phyloP scores from a whole-genome alignment of 2,113 vertebrate species.

The Setophaga coronata region DNA sequence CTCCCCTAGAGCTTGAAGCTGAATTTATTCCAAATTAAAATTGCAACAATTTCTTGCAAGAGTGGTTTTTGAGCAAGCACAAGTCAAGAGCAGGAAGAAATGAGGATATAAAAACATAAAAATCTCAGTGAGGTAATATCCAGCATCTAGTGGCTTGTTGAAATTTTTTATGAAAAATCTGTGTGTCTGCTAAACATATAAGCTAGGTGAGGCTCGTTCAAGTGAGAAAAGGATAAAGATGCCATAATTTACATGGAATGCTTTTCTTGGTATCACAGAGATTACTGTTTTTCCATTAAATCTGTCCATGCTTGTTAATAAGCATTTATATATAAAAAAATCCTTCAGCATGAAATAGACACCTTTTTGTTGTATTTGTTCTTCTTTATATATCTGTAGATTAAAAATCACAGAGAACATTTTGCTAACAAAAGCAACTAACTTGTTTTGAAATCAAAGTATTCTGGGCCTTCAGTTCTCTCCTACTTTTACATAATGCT shows the following conservation, averaged over 20 bases:
- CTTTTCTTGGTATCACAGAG: neutral
- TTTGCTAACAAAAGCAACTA: neutral
- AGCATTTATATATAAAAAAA: neutral
- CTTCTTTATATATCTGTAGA: neutral
- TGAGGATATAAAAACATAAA: neutral
- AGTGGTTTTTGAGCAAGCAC: neutral
- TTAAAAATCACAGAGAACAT: neutral
- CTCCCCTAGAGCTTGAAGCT: neutral
- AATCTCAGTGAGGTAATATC: neutral
- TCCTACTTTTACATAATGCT: neutral
- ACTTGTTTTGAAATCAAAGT: neutral
- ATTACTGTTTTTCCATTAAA: neutral
- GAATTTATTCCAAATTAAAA: neutral
- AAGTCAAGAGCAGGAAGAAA: neutral
- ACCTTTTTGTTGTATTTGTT: neutral
- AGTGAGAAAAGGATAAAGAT: neutral
- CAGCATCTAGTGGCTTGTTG: neutral
- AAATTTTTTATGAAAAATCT: neutral
- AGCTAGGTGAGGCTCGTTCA: neutral
- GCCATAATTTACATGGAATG: neutral
- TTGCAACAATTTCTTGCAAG: neutral
- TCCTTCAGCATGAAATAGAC: neutral
- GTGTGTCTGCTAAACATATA: neutral
- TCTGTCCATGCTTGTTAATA: neutral
- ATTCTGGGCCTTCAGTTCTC: neutral